phyloP scores from a whole-genome alignment of 2,888 invertebrate species.

The Melanostoma scalare region DNA sequence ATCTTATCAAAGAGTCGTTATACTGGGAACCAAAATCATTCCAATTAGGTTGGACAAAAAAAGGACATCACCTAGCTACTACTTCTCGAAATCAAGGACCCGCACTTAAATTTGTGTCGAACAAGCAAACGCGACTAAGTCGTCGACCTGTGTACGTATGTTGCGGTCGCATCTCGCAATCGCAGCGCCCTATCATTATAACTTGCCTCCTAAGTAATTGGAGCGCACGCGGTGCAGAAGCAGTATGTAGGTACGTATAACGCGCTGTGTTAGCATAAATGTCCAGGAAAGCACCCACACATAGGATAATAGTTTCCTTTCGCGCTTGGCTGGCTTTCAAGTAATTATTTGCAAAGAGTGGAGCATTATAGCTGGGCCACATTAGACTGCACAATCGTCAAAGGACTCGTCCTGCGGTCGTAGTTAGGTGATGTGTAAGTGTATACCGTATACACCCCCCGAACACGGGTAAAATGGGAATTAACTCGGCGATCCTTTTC shows the following conservation, averaged over 20 bases:
- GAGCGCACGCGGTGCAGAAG: neutral
- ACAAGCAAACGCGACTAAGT: conserved; percentile 23
- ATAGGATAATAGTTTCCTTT: conserved; percentile 62
- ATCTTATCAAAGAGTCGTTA: conserved; percentile 31
- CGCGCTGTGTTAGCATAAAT: neutral
- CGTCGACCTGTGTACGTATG: conserved; percentile 1
- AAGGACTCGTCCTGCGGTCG: conserved; percentile 35
- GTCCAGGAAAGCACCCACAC: conserved; percentile 9
- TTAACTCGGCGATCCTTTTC: conserved; percentile 35
- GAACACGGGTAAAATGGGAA: neutral
- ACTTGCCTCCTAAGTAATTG: conserved; percentile 24
- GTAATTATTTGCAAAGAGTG: conserved; percentile 55
- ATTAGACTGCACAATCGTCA: conserved; percentile 40
- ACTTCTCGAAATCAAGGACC: conserved; percentile 26
- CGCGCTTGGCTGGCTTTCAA: conserved; percentile 54
- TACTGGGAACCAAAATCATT: neutral
- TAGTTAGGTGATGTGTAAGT: neutral
- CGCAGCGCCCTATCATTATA: conserved; percentile 24
- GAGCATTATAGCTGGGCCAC: conserved; percentile 1
- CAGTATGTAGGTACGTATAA: neutral
- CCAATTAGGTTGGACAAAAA: conserved; percentile 7
- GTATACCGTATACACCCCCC: neutral
- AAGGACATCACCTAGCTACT: neutral
- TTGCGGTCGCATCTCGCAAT: neutral
- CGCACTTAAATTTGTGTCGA: conserved; percentile 43